Evolutionary conservation across 2,113 vertebrate species (phyloP), one percentile per base, ranked within the genome.

Genomic region (Regulus satrapa): DNA sequence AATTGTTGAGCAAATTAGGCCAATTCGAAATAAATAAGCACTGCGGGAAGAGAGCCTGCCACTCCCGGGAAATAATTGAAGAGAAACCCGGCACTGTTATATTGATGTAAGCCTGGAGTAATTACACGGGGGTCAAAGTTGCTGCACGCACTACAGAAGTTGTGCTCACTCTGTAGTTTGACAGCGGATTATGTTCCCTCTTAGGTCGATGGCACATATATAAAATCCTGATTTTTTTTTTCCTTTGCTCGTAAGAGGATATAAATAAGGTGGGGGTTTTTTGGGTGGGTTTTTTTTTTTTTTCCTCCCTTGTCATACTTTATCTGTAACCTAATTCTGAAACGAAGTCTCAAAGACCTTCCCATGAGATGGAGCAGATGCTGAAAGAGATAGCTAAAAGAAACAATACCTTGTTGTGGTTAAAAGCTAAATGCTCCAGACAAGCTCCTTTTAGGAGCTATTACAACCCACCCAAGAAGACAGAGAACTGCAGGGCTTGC

Each of bases 31-130:
- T 66, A 93, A 96, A 79, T 85, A 84, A 86, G 75, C 63, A 2
- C 43, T 77, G 63, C 51, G 36, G 79, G 86, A 71, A 91, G 69
- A 80, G 48, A 86, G 52, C 36, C 32, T 84, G 84, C 86, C 93
- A 74, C 95, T 94, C 94, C 64, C 91, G 56, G 86, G 67, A 89
- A 89, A 85, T 89, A 91, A 92, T 24, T 92, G 91, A 62, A 80
- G 81, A 66, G 91, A 77, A 94, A 89, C 4, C 6, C n/a, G 4
- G 89, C 66, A 29, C 93, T 75, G 79, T 78, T 95, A 84, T 8
- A 77, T 55, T 63, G 92, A 64, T 85, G 87, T 49, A 81, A 92
- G n/a, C 84, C 68, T 9, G 48, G 34, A 86, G 79, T 92, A 80
- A 86, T 95, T 78, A 86, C 73, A 45, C 18, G 2, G 40, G 78